These are phyloP conservation scores for Anagyrus pseudococci DNA, from an alignment of 2,888 invertebrate species.

Conservation along the genomic window DNA sequence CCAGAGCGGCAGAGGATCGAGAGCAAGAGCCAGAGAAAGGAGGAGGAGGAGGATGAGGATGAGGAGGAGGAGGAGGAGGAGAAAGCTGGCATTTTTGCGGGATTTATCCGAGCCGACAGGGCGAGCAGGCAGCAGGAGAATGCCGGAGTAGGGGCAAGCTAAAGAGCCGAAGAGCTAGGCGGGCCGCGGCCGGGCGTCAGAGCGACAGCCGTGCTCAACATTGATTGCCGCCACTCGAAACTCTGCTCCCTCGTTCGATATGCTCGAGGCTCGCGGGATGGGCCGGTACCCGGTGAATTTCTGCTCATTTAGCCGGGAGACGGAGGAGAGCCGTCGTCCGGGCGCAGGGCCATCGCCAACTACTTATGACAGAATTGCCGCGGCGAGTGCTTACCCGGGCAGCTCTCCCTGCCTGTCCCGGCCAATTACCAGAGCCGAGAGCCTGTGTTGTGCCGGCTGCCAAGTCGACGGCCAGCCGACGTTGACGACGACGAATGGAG, in stretches of 20 bases:
- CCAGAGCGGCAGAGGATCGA: no score
- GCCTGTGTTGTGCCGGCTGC: no score
- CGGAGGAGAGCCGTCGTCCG: slow-evolving; percentile 26
- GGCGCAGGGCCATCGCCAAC: slow-evolving; percentile 45
- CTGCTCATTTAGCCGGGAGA: slow-evolving; percentile 43
- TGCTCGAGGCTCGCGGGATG: neutral
- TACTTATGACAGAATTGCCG: slow-evolving; percentile 43
- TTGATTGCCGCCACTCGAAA: slow-evolving; percentile 39
- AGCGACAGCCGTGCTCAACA: slow-evolving; percentile 15
- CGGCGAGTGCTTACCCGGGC: slow-evolving; percentile 18
- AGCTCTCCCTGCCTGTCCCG: no score
- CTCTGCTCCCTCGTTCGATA: slow-evolving; percentile 22
- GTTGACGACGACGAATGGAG: slow-evolving; percentile 34
- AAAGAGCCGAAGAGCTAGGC: slow-evolving; percentile 7
- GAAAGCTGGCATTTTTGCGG: no score
- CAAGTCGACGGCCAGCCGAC: slow-evolving; percentile 20
- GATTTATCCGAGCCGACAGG: no score
- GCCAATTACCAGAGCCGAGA: slow-evolving; percentile 37
- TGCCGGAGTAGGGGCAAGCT: no score
- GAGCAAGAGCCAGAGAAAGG: no score
- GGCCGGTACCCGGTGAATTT: slow-evolving; percentile 40
- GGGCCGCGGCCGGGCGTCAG: neutral
- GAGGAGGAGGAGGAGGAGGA: no score
- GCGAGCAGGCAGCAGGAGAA: no score
- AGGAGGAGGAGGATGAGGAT: no score